Percentiles rank a stretch among this genome's conserved stretches.
phyloP scores from a whole-genome alignment of 1,140 invertebrate species.

The Heliconius melpomene region DNA sequence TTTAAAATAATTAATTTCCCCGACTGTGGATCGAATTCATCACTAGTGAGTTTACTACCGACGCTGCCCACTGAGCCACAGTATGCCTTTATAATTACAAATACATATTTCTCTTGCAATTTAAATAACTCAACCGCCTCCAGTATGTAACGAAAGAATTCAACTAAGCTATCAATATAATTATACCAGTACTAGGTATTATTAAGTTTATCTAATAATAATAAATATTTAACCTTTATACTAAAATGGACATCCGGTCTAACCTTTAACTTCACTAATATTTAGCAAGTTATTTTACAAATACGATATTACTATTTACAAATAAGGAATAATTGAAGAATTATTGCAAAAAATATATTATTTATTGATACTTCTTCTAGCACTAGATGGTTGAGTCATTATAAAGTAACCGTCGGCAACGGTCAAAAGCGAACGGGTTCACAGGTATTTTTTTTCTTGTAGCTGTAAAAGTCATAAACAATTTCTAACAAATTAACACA shows the following conservation, averaged over 20 bases:
- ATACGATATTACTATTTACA: neutral
- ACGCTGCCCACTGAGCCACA: too few relatives aligned
- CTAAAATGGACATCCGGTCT: neutral
- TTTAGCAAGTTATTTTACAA: too few relatives aligned
- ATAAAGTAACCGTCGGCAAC: neutral
- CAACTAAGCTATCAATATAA: neutral
- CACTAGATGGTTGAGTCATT: neutral
- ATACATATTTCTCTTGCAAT: too few relatives aligned
- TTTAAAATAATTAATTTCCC: too few relatives aligned
- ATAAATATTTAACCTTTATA: neutral
- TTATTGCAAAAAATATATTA: neutral
- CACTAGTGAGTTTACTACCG: too few relatives aligned
- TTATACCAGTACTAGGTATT: neutral
- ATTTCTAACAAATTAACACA: conserved; percentile 8
- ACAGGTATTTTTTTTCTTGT: neutral
- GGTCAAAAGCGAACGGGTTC: neutral
- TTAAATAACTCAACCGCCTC: too few relatives aligned
- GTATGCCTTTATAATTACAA: too few relatives aligned
- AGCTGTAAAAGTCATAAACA: conserved; percentile 1
- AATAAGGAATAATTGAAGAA: neutral
- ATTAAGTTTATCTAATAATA: neutral
- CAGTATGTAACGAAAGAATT: too few relatives aligned
- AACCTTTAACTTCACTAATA: too few relatives aligned
- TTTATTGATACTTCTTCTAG: neutral
- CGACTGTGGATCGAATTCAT: too few relatives aligned